A percentile compares a stretch with the other conserved stretches of the same genome.
phyloP scores from a whole-genome alignment of 2,113 vertebrate species.

The Mesoclemmys tuberculata region DNA sequence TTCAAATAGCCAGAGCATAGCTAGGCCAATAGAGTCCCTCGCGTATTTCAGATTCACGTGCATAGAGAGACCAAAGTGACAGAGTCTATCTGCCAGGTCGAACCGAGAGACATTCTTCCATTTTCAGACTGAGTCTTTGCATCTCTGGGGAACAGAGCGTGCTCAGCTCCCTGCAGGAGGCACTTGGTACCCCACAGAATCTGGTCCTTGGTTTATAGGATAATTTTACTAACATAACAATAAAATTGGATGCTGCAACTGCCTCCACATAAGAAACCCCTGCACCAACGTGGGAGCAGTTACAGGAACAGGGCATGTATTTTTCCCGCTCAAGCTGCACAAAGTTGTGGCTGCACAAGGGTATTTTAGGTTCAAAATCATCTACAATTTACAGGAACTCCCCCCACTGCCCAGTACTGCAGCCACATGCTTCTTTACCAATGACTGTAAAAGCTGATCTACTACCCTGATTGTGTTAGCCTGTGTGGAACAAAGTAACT shows the following conservation, averaged over 20 bases:
- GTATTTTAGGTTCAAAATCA: not conserved
- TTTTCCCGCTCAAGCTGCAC: not conserved
- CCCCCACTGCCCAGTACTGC: not conserved
- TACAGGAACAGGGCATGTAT: not conserved
- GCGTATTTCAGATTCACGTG: not conserved
- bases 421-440: not conserved
- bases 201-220: not conserved
- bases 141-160: not conserved
- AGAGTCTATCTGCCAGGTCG: not conserved
- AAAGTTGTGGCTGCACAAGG: rapidly evolving
- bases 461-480: constrained; percentile 73
- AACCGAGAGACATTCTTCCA: not conserved
- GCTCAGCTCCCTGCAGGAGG: not conserved
- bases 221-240: not conserved
- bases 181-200: not conserved
- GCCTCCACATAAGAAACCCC: rapidly evolving
- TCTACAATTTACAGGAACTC: not conserved
- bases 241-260: not conserved
- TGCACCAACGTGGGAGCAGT: not conserved
- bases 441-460: constrained; percentile 64
- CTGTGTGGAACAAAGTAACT: constrained; percentile 80
- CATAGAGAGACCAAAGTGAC: not conserved
- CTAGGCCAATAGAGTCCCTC: not conserved
- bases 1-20: rapidly evolving
- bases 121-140: not conserved